A percentile compares a stretch with the other conserved stretches of the same genome.
Conservation (phyloP, 1,140 invertebrate genomes). For the Drosophila sucinea region DNA sequence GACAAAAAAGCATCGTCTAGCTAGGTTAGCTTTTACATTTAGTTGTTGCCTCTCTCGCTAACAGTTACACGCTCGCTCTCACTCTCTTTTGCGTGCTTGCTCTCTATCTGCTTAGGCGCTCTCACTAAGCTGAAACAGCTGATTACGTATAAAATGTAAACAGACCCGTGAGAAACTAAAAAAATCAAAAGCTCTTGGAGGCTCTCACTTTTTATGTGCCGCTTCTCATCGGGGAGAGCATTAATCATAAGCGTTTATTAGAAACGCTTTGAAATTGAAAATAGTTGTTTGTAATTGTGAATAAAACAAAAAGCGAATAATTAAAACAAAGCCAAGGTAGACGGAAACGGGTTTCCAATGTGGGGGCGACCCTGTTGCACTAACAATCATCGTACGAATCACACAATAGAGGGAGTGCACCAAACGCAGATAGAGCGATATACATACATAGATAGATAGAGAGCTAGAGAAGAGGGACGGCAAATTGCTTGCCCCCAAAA, state of each 20-base stretch:
- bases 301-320: conserved; percentile 46
- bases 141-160: conserved; percentile 71
- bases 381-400: neutral
- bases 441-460: neutral
- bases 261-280: conserved; percentile 59
- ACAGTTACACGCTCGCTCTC: conserved; percentile 12
- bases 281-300: conserved; percentile 62
- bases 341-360: conserved; percentile 68
- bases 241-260: conserved; percentile 43
- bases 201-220: conserved; percentile 44
- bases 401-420: neutral
- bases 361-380: conserved; percentile 39
- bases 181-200: conserved; percentile 37
- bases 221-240: conserved; percentile 31
- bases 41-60: conserved; percentile 23
- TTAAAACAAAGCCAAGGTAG: conserved; percentile 76
- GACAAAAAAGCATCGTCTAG: conserved; percentile 62
- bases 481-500: conserved; percentile 23
- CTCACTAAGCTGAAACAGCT: conserved; percentile 68
- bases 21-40: conserved; percentile 53
- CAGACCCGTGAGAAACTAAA: conserved; percentile 54
- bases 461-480: conserved; percentile 2
- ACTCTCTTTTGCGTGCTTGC: conserved; percentile 16
- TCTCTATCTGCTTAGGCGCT: conserved; percentile 30
- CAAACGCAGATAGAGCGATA: neutral